Evolutionary conservation across 2,888 invertebrate species (phyloP).

Genomic region (Sericinus montela): DNA sequence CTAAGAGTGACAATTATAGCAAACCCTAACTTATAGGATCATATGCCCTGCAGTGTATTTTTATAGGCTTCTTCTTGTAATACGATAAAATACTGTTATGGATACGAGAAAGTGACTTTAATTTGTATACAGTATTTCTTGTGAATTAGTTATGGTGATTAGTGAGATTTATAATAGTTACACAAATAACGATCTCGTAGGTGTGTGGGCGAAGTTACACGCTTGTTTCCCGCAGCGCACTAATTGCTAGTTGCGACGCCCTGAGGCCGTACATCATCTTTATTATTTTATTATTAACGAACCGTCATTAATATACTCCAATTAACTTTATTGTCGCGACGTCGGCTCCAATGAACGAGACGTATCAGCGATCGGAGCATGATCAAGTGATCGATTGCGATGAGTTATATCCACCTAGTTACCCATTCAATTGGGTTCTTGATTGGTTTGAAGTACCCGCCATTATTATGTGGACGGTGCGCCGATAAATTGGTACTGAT

Average conservation of each 20-base stretch:
- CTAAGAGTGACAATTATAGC: neutral
- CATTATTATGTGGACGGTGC: constrained; percentile 58
- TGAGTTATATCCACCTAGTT: constrained; percentile 73
- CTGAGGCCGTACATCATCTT: constrained; percentile 55
- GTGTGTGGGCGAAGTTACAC: constrained; percentile 22
- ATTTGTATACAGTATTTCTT: neutral
- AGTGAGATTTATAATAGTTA: constrained; percentile 8
- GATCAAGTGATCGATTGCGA: constrained; percentile 67
- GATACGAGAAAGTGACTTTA: neutral
- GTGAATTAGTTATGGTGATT: constrained; percentile 16
- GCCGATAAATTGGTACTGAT: constrained; percentile 67
- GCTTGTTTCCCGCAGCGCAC: constrained; percentile 35
- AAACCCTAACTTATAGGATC: too few relatives aligned
- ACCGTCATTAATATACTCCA: constrained; percentile 67
- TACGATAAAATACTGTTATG: neutral
- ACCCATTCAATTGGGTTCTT: constrained; percentile 75
- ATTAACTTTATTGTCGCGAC: constrained; percentile 72
- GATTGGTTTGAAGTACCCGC: constrained; percentile 73
- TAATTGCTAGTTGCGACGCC: constrained; percentile 54
- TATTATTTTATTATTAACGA: constrained; percentile 71
- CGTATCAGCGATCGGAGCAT: constrained; percentile 45
- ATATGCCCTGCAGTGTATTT: too few relatives aligned
- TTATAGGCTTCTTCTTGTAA: too few relatives aligned
- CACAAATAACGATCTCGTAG: constrained; percentile 8
- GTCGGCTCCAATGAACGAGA: constrained; percentile 67